Conservation (phyloP, 2,797 vertebrate genomes). For the Apodemus agrarius region DNA sequence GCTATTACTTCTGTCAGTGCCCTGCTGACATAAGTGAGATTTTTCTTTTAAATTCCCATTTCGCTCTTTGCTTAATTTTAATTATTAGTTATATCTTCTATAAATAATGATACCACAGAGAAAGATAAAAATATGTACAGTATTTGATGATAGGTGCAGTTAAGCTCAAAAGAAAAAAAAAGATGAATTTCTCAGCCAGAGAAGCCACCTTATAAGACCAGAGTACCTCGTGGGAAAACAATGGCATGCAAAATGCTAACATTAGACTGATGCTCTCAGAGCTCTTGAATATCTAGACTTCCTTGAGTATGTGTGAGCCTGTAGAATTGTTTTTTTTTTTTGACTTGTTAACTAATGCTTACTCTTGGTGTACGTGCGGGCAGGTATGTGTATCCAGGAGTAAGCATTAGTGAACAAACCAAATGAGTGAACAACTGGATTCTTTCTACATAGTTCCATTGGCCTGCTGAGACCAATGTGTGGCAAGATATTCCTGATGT, state of each 20-base stretch:
- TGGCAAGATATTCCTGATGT: neutral
- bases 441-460: neutral
- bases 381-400: neutral
- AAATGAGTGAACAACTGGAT: neutral
- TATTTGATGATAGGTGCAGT: neutral
- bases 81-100: neutral
- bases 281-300: neutral
- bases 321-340: neutral
- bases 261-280: neutral
- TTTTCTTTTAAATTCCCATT: neutral
- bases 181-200: neutral
- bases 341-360: neutral
- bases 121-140: neutral
- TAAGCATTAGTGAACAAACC: no score
- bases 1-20: neutral
- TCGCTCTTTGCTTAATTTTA: neutral
- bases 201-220: neutral
- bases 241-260: neutral
- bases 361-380: neutral
- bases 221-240: neutral
- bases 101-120: neutral
- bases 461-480: neutral
- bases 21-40: neutral
- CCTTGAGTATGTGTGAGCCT: neutral
- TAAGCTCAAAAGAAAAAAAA: neutral